Percentiles rank a stretch among this genome's conserved stretches.
phyloP scores from a whole-genome alignment of 2,113 vertebrate species.

The Raja brachyura region DNA sequence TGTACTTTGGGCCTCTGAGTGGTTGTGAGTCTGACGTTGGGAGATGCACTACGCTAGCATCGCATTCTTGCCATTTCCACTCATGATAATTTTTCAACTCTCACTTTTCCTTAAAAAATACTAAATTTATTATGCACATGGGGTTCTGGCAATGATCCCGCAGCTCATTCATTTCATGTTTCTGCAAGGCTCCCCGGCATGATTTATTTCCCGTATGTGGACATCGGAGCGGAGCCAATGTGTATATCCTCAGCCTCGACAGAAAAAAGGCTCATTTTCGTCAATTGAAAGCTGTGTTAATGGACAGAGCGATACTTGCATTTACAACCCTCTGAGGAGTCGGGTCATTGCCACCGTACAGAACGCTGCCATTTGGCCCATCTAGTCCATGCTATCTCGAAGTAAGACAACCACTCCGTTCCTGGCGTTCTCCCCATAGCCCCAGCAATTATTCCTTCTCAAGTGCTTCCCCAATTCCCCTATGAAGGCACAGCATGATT shows the following conservation, averaged over 20 bases:
- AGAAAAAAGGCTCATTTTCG: background rate
- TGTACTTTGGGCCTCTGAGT: background rate
- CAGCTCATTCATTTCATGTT: slow-evolving; percentile 22
- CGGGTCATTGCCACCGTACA: too few relatives aligned
- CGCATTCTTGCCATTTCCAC: background rate
- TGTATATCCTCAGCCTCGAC: background rate
- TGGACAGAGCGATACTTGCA: background rate
- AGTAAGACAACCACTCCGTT: too few relatives aligned
- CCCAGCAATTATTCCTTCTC: too few relatives aligned
- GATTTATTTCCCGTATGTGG: slow-evolving; percentile 16
- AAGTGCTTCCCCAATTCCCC: too few relatives aligned
- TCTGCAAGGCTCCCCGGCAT: background rate
- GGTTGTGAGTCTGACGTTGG: background rate
- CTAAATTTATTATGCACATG: slow-evolving; percentile 7
- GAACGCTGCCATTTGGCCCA: too few relatives aligned
- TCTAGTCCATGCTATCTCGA: too few relatives aligned
- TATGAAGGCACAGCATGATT: too few relatives aligned
- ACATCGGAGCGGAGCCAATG: background rate
- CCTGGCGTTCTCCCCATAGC: too few relatives aligned
- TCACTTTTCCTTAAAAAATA: background rate
- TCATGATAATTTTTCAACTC: background rate
- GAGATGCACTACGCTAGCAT: background rate
- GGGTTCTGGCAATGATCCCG: background rate
- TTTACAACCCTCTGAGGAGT: background rate
- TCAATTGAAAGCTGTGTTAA: background rate